Evolutionary conservation across 1,140 invertebrate species (phyloP), one percentile per base, ranked within the genome.

Genomic region (Bombus turneri): DNA sequence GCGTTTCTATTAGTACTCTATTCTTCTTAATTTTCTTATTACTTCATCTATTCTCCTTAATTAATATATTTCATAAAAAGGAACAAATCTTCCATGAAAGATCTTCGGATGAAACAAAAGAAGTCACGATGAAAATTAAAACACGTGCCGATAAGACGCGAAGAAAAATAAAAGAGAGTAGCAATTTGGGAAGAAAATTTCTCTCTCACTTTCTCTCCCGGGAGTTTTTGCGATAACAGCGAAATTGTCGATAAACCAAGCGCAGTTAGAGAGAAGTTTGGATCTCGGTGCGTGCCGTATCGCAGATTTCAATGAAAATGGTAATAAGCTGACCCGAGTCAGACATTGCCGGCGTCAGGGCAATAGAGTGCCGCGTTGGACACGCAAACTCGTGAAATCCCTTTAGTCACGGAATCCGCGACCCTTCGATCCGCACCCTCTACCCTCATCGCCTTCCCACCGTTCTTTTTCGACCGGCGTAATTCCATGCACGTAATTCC

Each of bases 401-500:
- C 31, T 84, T 79, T 79, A 80, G 83, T 84, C 83, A 84, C 76
- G 83, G 76, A 84, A 84, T 80, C 53, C 75, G 31, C 64, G 22
- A n/a, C 62, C 53, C 74, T 71, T 59, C 82, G 75, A 84, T 53
- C 47, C 47, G 6, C 41, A 5, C 28, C 22, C 25, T 41, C 39
- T 18, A 1, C 47, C n/a, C 34, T 64, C 76, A n/a, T 18, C 6
- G 47, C 18, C 47, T 53, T 22, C 5, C 18, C 18, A 53, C 47
- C 47, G 18, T 53, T 53, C 5, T 53, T 77, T 85, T 88, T 87
- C 73, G 71, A 47, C n/a, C 79, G 47, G 59, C 43, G 88, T 88
- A 89, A 89, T 86, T 88, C 87, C 85, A 86, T 89, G 84, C 88
- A 86, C 84, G 88, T 89, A 88, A 89, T 89, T 89, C 84, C 84